These are phyloP conservation scores for Sabatieria punctata DNA, from an alignment of 2,888 invertebrate genomes.

Conservation along the genomic window DNA sequence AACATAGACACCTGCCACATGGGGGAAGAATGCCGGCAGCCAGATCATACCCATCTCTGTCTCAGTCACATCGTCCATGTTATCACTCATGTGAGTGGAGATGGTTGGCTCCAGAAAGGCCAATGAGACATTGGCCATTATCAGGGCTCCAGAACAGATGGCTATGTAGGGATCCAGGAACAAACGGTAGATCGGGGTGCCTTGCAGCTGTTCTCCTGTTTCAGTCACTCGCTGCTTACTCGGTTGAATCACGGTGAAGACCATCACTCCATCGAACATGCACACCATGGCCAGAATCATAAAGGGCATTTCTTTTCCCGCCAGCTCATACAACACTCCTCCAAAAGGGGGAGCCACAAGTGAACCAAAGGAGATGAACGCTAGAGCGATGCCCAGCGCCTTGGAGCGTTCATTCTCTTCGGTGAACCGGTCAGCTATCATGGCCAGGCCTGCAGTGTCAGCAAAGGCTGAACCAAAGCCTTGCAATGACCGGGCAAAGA, in stretches of 20 bases:
- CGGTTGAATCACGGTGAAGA: constrained; percentile 84
- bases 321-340: constrained; percentile 74
- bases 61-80: constrained; percentile 38
- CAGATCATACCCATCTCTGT: constrained; percentile 78
- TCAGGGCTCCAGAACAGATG: constrained; percentile 84
- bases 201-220: neutral
- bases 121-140: constrained; percentile 97
- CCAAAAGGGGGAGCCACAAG: constrained; percentile 99
- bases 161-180: constrained; percentile 93
- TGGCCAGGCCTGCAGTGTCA: constrained; percentile 89
- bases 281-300: constrained; percentile 82
- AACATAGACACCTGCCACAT: constrained; percentile 82
- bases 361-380: constrained; percentile 97
- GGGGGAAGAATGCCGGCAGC: constrained; percentile 97
- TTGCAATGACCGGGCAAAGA: constrained; percentile 90
- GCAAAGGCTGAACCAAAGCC: constrained; percentile 98
- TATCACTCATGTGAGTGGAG: constrained; percentile 95
- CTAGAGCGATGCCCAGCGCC: constrained; percentile 79
- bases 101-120: constrained; percentile 98
- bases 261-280: constrained; percentile 75
- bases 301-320: constrained; percentile 94
- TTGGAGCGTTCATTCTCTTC: constrained; percentile 85
- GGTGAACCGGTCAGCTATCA: constrained; percentile 97
- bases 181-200: constrained; percentile 66
- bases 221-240: constrained; percentile 3